A percentile compares a stretch with the other conserved stretches of the same genome.
Conservation (phyloP, 2,888 invertebrate genomes). For the Lepidonotus clava region DNA sequence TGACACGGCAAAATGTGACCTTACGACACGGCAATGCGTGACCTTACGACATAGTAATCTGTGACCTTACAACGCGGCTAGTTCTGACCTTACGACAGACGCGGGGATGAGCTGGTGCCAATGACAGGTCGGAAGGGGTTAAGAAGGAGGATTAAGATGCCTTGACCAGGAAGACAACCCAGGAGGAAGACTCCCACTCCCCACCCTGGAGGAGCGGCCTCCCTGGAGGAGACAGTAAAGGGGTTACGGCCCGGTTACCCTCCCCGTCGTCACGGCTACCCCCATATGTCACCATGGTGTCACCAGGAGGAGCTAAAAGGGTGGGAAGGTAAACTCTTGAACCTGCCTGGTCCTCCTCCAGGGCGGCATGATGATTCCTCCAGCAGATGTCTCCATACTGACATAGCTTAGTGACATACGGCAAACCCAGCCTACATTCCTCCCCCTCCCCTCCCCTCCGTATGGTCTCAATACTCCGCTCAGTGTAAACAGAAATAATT, state of each 20-base stretch:
- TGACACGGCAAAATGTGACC: not conserved
- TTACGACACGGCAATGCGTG: not conserved
- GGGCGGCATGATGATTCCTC: too few species aligned
- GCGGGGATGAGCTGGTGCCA: too few species aligned
- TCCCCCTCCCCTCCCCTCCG: too few species aligned
- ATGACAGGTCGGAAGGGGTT: too few species aligned
- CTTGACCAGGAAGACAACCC: not conserved
- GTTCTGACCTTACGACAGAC: too few species aligned
- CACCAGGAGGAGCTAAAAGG: not conserved
- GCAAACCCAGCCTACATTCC: too few species aligned
- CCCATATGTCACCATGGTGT: not conserved
- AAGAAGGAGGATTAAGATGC: not conserved
- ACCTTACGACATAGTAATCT: too few species aligned
- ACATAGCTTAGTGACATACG: too few species aligned
- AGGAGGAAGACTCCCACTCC: not conserved
- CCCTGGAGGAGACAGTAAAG: not conserved
- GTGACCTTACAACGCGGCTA: not conserved
- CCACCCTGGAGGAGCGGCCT: not conserved
- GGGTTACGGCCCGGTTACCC: not conserved
- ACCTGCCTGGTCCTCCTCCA: too few species aligned
- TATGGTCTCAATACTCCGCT: too few species aligned
- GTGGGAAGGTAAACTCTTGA: not conserved
- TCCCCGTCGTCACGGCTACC: not conserved
- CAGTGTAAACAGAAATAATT: too few species aligned
- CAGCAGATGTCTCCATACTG: too few species aligned